Percentiles rank a stretch among this genome's conserved stretches.
Evolutionary conservation across 2,797 vertebrate genomes (phyloP).

Genomic region (Artibeus jamaicensis): DNA sequence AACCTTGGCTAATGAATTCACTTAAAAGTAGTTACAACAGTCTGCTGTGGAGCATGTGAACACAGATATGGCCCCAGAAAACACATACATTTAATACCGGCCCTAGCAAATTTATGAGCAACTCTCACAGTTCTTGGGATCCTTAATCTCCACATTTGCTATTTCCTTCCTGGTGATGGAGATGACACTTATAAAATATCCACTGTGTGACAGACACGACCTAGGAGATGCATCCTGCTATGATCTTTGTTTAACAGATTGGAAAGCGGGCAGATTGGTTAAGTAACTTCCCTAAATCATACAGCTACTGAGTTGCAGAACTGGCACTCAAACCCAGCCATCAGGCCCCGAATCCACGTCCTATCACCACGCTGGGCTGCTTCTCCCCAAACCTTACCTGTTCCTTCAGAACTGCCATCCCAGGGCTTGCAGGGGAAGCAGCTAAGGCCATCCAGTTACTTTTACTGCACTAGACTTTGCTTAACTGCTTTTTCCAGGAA

Average conservation of each 20-base stretch:
- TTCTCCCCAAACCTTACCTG: background rate
- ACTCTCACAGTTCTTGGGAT: background rate
- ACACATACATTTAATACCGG: background rate
- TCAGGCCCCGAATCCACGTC: background rate
- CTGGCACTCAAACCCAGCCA: background rate
- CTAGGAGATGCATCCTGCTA: background rate
- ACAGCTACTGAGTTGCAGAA: background rate
- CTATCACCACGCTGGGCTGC: background rate
- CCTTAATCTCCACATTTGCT: background rate
- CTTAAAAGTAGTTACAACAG: background rate
- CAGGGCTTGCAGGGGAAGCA: background rate
- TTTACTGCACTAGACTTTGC: background rate
- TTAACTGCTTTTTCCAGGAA: background rate
- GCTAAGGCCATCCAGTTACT: background rate
- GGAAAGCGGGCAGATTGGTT: background rate
- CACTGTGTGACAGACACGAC: background rate
- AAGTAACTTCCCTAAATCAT: background rate
- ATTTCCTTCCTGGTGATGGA: background rate
- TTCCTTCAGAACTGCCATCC: background rate
- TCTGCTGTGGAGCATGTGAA: background rate
- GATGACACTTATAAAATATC: background rate
- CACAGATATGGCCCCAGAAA: background rate
- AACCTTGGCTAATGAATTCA: background rate
- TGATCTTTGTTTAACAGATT: background rate
- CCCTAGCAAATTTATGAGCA: background rate